These are phyloP conservation scores for Drosophila kambysellisi DNA, from an alignment of 2,888 invertebrate species.

Conservation along the genomic window DNA sequence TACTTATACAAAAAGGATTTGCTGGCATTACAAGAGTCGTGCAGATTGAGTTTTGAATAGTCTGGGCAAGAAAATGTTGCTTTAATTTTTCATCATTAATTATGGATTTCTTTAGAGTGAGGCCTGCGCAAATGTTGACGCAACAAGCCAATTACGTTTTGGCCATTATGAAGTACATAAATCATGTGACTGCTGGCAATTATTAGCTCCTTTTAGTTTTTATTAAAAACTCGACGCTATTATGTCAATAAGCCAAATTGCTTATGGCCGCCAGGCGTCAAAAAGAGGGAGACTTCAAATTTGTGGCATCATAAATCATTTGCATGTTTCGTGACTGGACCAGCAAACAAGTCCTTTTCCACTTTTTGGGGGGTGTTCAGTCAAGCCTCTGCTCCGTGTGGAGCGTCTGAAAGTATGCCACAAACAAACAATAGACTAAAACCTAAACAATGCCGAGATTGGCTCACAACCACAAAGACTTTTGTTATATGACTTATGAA, in stretches of 20 bases:
- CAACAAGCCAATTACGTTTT: constrained; percentile 61
- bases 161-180: constrained; percentile 61
- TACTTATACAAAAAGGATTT: constrained; percentile 74
- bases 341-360: constrained; percentile 28
- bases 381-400: constrained; percentile 18
- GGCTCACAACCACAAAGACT: constrained; percentile 21
- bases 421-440: constrained; percentile 34
- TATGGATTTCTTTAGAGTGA: constrained; percentile 58
- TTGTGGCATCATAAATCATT: constrained; percentile 70
- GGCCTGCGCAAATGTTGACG: constrained; percentile 62
- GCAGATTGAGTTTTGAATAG: constrained; percentile 8
- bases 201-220: constrained; percentile 52
- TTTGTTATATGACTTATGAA: constrained; percentile 38
- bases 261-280: constrained; percentile 39
- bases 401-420: constrained; percentile 16
- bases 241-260: constrained; percentile 77
- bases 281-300: constrained; percentile 16
- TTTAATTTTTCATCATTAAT: constrained; percentile 75
- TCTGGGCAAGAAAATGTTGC: constrained; percentile 53
- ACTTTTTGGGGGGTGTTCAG: constrained; percentile 22
- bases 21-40: constrained; percentile 24
- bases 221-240: constrained; percentile 57
- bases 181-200: constrained; percentile 50
- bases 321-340: constrained; percentile 46
- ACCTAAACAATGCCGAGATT: constrained; percentile 51